Evolutionary conservation across 2,888 invertebrate genomes (phyloP).

Genomic region (Tenodera sinensis): DNA sequence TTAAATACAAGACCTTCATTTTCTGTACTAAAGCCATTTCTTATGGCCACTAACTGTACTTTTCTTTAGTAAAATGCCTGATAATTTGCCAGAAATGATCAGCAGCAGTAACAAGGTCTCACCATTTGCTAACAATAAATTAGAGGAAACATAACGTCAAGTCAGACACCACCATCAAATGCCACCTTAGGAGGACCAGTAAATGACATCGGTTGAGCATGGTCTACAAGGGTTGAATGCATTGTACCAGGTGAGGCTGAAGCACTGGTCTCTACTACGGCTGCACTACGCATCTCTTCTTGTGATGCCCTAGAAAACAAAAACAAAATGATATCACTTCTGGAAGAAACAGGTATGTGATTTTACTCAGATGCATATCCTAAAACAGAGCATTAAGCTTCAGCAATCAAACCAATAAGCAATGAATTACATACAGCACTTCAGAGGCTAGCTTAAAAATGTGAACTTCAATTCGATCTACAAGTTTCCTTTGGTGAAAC

Average conservation of each 20-base stretch:
- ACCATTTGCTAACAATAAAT: conserved; percentile 12
- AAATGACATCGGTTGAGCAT: conserved; percentile 77
- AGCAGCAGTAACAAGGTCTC: not conserved
- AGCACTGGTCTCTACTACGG: conserved; percentile 40
- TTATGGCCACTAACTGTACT: not conserved
- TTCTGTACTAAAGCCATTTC: too few relatives aligned
- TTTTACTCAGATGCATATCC: not conserved
- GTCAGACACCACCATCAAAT: conserved; percentile 29
- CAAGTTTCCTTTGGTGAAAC: too few relatives aligned
- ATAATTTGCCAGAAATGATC: not conserved
- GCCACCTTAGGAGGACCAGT: conserved; percentile 56
- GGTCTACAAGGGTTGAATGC: conserved; percentile 72
- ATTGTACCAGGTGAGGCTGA: conserved; percentile 52
- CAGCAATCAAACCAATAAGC: not conserved
- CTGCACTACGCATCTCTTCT: conserved; percentile 68
- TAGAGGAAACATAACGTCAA: not conserved
- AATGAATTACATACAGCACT: not conserved
- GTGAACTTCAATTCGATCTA: too few relatives aligned
- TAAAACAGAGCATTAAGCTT: not conserved
- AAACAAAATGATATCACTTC: not conserved
- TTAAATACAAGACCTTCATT: too few relatives aligned
- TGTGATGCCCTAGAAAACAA: conserved; percentile 63
- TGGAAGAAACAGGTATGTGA: not conserved
- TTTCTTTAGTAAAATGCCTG: not conserved
- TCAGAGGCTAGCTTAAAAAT: not conserved